Percentiles rank a stretch among this genome's conserved stretches.
These are phyloP conservation scores for Tenebrosternarchus preto DNA, from an alignment of 2,113 vertebrate species.

Conservation along the genomic window DNA sequence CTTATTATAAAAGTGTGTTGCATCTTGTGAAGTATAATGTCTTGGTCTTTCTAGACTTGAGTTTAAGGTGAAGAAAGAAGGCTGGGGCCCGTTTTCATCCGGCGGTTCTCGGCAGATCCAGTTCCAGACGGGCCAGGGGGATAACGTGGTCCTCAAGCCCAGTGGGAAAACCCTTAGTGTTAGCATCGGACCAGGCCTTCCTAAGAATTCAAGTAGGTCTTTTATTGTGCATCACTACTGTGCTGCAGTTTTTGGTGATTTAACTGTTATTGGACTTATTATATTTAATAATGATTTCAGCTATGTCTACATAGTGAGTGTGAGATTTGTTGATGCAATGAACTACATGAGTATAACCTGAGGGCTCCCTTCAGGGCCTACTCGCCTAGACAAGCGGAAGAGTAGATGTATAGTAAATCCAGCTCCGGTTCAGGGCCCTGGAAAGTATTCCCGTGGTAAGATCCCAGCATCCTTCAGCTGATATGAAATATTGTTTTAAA, in stretches of 20 bases:
- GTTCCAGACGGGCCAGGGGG: conserved; percentile 75
- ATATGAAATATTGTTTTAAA: no score
- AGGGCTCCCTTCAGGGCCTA: conserved; percentile 71
- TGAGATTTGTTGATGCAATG: background rate
- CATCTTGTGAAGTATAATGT: background rate
- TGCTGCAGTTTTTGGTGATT: background rate
- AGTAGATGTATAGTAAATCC: conserved; percentile 64
- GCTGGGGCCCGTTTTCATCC: conserved; percentile 77
- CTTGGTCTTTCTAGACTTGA: conserved; percentile 71
- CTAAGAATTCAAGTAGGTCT: conserved; percentile 77
- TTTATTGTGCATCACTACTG: background rate
- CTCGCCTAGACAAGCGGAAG: conserved; percentile 76
- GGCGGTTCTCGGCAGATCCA: conserved; percentile 81
- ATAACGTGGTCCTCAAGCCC: conserved; percentile 69
- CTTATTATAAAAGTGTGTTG: background rate
- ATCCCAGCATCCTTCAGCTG: background rate
- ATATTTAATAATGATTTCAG: no score
- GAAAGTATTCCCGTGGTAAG: conserved; percentile 61
- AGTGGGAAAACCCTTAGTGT: conserved; percentile 74
- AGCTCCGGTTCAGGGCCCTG: background rate
- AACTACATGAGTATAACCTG: background rate
- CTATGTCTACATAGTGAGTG: no score
- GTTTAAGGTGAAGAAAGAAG: conserved; percentile 84
- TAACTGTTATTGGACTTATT: background rate
- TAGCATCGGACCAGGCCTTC: conserved; percentile 76